Conservation (phyloP, 2,888 invertebrate species). For the Tryphoninae sp. region DNA sequence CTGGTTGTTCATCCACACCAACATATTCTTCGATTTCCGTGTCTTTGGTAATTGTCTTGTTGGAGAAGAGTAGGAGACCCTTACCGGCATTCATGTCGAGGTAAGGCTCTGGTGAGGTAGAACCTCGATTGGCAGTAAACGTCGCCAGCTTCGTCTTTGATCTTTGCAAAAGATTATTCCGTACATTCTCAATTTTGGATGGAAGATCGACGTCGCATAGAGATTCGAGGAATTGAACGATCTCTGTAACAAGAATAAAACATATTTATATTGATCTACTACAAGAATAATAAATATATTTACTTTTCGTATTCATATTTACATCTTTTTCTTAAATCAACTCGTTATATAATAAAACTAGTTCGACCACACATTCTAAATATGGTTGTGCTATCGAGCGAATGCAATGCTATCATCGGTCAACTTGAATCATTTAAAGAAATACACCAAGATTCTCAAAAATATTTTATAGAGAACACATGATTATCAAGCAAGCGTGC, state of each 20-base stretch:
- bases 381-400: neutral
- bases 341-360: too few species aligned
- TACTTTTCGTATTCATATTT: too few species aligned
- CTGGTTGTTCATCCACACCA: slow-evolving; percentile 61
- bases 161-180: slow-evolving; percentile 70
- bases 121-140: slow-evolving; percentile 37
- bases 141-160: slow-evolving; percentile 67
- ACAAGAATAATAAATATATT: neutral
- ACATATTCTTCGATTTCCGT: slow-evolving; percentile 67
- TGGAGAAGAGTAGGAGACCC: slow-evolving; percentile 63
- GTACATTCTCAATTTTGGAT: slow-evolving; percentile 61
- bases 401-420: neutral
- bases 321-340: too few species aligned
- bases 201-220: slow-evolving; percentile 54
- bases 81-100: slow-evolving; percentile 76
- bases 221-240: slow-evolving; percentile 58
- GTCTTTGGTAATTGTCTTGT: slow-evolving; percentile 64
- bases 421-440: neutral
- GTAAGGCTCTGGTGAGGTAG: slow-evolving; percentile 75
- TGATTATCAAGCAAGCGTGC: too few species aligned
- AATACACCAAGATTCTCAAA: neutral
- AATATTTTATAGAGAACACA: too few species aligned
- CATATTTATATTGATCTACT: neutral
- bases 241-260: slow-evolving; percentile 40
- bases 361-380: too few species aligned